Conservation (phyloP, 2,113 vertebrate species). For the Dipodomys stephensi region DNA sequence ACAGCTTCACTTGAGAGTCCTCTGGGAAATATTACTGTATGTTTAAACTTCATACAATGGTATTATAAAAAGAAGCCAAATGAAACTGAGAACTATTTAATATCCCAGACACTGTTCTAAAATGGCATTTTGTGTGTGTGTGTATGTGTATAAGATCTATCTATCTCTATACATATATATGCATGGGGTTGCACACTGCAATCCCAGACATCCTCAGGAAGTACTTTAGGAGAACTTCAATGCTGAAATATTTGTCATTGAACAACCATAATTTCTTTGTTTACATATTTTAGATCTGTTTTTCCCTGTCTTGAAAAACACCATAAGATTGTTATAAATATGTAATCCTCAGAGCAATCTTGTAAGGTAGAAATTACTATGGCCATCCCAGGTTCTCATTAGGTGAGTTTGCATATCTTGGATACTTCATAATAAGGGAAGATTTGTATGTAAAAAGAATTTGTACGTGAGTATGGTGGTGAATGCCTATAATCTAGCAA, state of each 20-base stretch:
- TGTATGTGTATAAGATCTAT: too few species aligned
- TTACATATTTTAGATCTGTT: conserved; percentile 36
- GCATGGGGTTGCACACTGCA: conserved; percentile 31
- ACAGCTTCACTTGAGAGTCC: conserved; percentile 43
- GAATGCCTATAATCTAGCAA: neutral
- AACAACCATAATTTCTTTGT: conserved; percentile 3
- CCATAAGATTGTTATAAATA: conserved; percentile 4
- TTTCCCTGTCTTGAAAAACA: conserved; percentile 30
- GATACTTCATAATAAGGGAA: neutral
- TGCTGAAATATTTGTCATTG: conserved; percentile 22
- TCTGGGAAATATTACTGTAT: conserved; percentile 35
- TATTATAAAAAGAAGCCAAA: conserved; percentile 43
- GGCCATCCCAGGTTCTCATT: conserved; percentile 25
- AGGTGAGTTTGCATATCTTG: neutral
- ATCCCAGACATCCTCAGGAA: conserved; percentile 15
- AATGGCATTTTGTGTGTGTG: neutral
- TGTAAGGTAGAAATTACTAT: conserved; percentile 24
- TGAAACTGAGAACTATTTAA: conserved; percentile 30
- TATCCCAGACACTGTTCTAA: conserved; percentile 29
- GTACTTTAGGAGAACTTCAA: conserved; percentile 21
- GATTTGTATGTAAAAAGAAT: conserved; percentile 15
- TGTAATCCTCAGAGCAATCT: conserved; percentile 50
- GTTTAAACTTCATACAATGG: conserved; percentile 34
- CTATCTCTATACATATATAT: neutral
- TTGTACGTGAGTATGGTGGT: neutral